Percentiles rank a stretch among this genome's conserved stretches.
Conservation (phyloP, 2,113 vertebrate genomes). For the Rhipidura dahli region DNA sequence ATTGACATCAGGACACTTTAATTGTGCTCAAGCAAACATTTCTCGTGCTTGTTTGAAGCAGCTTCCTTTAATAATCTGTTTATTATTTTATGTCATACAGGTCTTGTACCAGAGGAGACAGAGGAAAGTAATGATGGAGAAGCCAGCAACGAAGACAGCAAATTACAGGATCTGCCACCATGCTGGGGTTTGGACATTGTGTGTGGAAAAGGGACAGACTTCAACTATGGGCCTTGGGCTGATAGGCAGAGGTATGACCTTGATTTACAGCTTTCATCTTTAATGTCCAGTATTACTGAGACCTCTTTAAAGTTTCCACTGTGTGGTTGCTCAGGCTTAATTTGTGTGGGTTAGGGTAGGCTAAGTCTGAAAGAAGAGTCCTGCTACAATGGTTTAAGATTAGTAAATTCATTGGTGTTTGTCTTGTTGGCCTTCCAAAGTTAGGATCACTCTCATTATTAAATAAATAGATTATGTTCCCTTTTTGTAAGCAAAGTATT, state of each 20-base stretch:
- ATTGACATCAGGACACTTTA: not conserved
- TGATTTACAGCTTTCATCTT: not conserved
- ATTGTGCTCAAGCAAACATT: not conserved
- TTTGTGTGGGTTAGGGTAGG: not conserved
- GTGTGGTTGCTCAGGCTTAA: not conserved
- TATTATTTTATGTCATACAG: conserved; percentile 66
- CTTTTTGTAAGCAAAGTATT: not conserved
- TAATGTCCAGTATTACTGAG: not conserved
- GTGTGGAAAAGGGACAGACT: conserved; percentile 97
- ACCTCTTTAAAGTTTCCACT: not conserved
- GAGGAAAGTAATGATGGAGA: conserved; percentile 85
- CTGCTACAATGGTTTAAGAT: not conserved
- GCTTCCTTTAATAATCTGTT: not conserved
- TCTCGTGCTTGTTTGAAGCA: conserved; percentile 8
- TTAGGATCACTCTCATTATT: not conserved
- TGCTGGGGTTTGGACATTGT: conserved; percentile 98
- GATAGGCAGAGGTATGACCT: conserved; percentile 89
- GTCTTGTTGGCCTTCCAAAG: not conserved
- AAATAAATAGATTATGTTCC: not conserved
- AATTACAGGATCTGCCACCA: conserved; percentile 93
- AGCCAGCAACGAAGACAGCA: conserved; percentile 83
- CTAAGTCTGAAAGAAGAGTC: not conserved
- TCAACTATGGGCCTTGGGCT: conserved; percentile 98
- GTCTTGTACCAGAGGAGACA: conserved; percentile 89
- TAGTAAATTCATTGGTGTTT: not conserved